Base-by-base conservation (phyloP, 1,140 invertebrate species). In the Drosophila serrata region DNA sequence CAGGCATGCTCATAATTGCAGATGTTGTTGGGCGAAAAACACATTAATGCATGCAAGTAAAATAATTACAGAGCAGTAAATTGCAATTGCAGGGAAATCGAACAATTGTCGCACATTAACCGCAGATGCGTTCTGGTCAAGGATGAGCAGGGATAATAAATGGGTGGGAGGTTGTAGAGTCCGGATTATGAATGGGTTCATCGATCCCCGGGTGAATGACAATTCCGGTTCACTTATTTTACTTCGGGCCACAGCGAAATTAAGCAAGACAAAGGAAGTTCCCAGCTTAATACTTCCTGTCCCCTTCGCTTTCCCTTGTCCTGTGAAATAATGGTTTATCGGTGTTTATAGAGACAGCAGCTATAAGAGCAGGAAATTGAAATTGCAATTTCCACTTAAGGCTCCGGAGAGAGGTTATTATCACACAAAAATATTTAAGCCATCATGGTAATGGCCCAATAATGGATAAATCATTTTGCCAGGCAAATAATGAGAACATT, bases 21-120 rank as follows among this genome's bases (percentile, higher is more conserved):
- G 31, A 24, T 53, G 60, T 37, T 53, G 60, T 37, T 46, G 61
- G 53, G 31, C 17, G 4, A 15, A 55, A 29, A 49, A 37, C 29
- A 43, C 40, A 59, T 45, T 48, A 73, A 40, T 19, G 22, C 29
- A 13, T 43, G 65, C 31, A 35, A 39, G 39, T 62, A 70, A 46
- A 62, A 68, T 61, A 75, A 59, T 63, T 58, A 76, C 46, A 68
- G 35, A 8, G 64, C 75, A 70, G 69, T 79, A 79, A 84, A 84
- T 79, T 82, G 60, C 69, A 75, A 45, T 48, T 39, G 56, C 51
- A 11, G 62, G 40, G 19, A 69, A 69, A 69, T 69, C 68, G 68
- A 62, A 70, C 65, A 48, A 76, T 75, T 49, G 63, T 75, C 81
- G 57, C 64, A 81, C 79, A 81, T 81, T 81, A 81, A 81, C 72